A percentile compares a stretch with the other conserved stretches of the same genome.
Conservation (phyloP, 2,888 invertebrate species). For the Sinotaia quadrata region DNA sequence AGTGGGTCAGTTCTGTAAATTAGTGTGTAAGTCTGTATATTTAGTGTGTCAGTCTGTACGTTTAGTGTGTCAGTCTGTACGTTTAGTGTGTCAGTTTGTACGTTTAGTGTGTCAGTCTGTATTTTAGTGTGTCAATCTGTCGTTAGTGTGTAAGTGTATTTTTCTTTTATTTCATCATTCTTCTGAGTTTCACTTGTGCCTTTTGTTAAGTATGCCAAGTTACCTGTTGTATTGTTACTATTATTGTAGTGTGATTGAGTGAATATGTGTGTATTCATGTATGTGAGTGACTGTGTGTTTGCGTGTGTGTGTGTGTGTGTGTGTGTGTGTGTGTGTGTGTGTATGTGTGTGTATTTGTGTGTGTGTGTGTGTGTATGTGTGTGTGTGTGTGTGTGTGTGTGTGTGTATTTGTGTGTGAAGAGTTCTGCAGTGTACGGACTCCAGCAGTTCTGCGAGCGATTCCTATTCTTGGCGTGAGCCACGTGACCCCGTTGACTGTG, state of each 20-base stretch:
- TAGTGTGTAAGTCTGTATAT: too few relatives aligned
- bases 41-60: too few relatives aligned
- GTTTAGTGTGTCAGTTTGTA: too few relatives aligned
- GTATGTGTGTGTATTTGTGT: not conserved
- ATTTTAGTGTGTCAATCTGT: too few relatives aligned
- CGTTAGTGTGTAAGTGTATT: too few relatives aligned
- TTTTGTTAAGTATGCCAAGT: not conserved
- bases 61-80: too few relatives aligned
- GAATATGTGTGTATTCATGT: not conserved
- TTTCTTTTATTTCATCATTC: not conserved
- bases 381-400: not conserved
- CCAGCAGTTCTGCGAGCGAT: too few relatives aligned
- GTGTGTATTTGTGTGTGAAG: not conserved
- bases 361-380: not conserved
- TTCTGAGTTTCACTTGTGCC: not conserved
- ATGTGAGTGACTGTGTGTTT: not conserved
- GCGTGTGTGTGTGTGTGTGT: not conserved
- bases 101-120: too few relatives aligned
- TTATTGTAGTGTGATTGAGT: not conserved
- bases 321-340: not conserved
- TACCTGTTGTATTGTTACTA: not conserved
- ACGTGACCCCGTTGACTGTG: too few relatives aligned
- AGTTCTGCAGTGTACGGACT: too few relatives aligned
- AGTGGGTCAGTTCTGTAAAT: too few relatives aligned
- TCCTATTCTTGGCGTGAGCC: too few relatives aligned